A percentile compares a stretch with the other conserved stretches of the same genome.
These are phyloP conservation scores for Rhinopithecus roxellana DNA, from an alignment of 2,113 vertebrate genomes.

Conservation along the genomic window DNA sequence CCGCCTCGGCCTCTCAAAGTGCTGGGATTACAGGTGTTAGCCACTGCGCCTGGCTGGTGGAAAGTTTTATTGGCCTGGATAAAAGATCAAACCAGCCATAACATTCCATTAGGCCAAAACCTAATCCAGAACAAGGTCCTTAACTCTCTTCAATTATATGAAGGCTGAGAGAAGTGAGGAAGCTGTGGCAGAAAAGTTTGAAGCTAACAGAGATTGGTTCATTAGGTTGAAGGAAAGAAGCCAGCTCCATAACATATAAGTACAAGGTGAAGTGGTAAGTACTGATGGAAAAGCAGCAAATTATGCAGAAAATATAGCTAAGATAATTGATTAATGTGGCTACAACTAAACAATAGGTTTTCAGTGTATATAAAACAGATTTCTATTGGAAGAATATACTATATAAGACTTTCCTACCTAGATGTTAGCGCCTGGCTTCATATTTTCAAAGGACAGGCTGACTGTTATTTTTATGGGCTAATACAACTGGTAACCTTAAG, in stretches of 20 bases:
- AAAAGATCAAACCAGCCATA: not conserved
- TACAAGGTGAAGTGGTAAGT: not conserved
- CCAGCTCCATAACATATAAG: not conserved
- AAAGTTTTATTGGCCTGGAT: not conserved
- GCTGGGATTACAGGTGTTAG: too few relatives aligned
- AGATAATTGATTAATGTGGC: not conserved
- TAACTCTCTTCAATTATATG: not conserved
- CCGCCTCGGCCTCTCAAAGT: too few relatives aligned
- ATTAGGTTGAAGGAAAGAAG: not conserved
- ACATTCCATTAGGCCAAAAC: not conserved
- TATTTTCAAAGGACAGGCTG: not conserved
- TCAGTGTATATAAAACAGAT: not conserved
- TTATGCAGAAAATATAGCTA: not conserved
- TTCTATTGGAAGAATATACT: not conserved
- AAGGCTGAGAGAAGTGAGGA: not conserved
- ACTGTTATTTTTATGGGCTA: not conserved
- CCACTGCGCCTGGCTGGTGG: accelerated
- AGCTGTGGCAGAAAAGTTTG: not conserved
- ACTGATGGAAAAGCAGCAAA: not conserved
- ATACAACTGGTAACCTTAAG: not conserved
- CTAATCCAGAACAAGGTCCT: not conserved
- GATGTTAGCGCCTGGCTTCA: not conserved
- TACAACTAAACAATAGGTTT: not conserved
- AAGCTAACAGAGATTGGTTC: not conserved
- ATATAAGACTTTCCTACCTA: not conserved